Evolutionary conservation across 2,888 invertebrate genomes (phyloP).

Genomic region (Spisula solida): DNA sequence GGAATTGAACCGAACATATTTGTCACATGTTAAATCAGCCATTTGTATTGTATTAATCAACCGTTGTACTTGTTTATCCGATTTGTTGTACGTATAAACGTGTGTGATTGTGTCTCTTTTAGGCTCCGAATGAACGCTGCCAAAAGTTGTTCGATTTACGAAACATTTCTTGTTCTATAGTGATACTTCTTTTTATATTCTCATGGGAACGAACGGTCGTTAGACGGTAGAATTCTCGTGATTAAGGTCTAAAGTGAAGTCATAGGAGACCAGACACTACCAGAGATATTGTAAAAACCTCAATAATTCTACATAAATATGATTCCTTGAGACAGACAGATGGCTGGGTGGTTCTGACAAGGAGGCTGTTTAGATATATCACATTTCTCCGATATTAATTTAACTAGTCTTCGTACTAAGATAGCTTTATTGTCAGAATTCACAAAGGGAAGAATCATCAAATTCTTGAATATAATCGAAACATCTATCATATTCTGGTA

Average conservation of each 20-base stretch:
- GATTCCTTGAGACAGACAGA: constrained; percentile 17
- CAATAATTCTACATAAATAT: constrained; percentile 14
- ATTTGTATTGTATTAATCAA: constrained; percentile 6
- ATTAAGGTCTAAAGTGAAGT: constrained; percentile 25
- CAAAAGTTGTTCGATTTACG: constrained; percentile 24
- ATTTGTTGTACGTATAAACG: not conserved
- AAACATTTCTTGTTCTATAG: not conserved
- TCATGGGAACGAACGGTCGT: constrained; percentile 1
- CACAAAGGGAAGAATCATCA: constrained; percentile 5
- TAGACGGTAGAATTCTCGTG: constrained; percentile 26
- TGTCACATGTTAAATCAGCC: not conserved
- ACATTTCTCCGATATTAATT: constrained; percentile 9
- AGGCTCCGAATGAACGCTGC: not conserved
- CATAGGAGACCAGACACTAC: not conserved
- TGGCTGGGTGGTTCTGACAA: constrained; percentile 14
- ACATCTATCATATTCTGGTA: constrained; percentile 3
- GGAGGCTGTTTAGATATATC: not conserved
- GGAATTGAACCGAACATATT: not conserved
- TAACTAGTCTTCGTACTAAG: constrained; percentile 22
- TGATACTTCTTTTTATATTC: not conserved
- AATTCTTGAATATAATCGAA: constrained; percentile 4
- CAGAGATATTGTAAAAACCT: constrained; percentile 20
- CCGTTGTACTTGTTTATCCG: not conserved
- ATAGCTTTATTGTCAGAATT: constrained; percentile 8
- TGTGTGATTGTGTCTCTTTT: not conserved